A percentile compares a stretch with the other conserved stretches of the same genome.
These are phyloP conservation scores for Diplodus puntazzo DNA, from an alignment of 2,797 vertebrate species.

Conservation along the genomic window DNA sequence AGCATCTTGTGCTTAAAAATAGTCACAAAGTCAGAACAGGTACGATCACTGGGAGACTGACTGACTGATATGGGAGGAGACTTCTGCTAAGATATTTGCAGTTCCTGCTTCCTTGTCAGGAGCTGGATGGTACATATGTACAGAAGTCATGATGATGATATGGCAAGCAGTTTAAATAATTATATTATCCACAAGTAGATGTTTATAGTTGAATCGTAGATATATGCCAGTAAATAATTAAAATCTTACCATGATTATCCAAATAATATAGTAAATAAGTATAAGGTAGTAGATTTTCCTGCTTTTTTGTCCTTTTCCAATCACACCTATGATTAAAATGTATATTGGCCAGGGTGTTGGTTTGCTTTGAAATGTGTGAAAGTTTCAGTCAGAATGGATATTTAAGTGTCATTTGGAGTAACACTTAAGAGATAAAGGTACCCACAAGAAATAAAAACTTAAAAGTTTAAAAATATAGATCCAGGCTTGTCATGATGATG, in stretches of 20 bases:
- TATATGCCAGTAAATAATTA: neutral
- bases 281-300: too few species aligned
- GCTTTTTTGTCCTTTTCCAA: too few species aligned
- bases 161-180: neutral
- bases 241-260: neutral
- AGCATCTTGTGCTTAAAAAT: slow-evolving; percentile 34
- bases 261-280: too few species aligned
- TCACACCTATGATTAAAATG: too few species aligned
- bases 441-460: too few species aligned
- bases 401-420: too few species aligned
- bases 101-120: slow-evolving; percentile 13
- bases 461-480: too few species aligned
- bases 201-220: neutral
- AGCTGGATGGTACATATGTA: neutral
- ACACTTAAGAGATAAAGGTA: too few species aligned
- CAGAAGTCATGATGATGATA: neutral
- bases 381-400: too few species aligned
- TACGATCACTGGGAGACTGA: neutral
- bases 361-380: too few species aligned
- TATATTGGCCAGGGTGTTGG: too few species aligned
- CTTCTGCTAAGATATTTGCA: neutral
- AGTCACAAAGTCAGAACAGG: slow-evolving; percentile 15
- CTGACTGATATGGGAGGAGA: slow-evolving; percentile 8
- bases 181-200: neutral
- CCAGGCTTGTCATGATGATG: too few species aligned